Evolutionary conservation across 2,888 invertebrate genomes (phyloP).

Genomic region (Standfussiana lucernea): DNA sequence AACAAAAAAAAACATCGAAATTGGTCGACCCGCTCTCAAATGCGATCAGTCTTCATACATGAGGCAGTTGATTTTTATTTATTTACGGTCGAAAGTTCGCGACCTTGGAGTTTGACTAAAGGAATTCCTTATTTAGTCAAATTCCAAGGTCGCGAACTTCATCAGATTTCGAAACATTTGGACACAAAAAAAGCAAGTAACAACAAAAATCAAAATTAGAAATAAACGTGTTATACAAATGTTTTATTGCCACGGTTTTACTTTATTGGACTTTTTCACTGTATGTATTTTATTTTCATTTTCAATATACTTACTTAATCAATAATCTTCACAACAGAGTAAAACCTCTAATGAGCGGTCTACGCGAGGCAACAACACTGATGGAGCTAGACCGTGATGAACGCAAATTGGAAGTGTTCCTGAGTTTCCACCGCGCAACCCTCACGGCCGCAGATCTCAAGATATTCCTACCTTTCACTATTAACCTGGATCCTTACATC

Average conservation of each 20-base stretch:
- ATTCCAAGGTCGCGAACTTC: no score
- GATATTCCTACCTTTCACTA: slow-evolving; percentile 99
- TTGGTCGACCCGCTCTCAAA: not conserved
- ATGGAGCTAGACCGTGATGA: slow-evolving; percentile 98
- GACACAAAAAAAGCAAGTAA: not conserved
- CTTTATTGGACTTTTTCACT: not conserved
- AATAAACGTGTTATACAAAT: not conserved
- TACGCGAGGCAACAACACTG: slow-evolving; percentile 96
- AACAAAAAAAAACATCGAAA: not conserved
- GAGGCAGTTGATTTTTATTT: not conserved
- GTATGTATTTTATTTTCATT: not conserved
- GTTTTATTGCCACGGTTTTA: not conserved
- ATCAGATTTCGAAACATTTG: not conserved
- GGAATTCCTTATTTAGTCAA: no score
- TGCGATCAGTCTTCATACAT: not conserved
- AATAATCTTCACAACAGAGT: slow-evolving; percentile 89
- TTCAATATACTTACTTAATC: not conserved
- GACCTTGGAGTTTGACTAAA: not conserved
- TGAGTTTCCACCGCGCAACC: slow-evolving; percentile 96
- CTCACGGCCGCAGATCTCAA: slow-evolving; percentile 96
- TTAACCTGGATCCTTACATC: slow-evolving; percentile 99
- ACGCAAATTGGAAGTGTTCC: slow-evolving; percentile 97
- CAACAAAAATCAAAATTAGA: not conserved
- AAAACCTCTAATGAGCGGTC: slow-evolving; percentile 94
- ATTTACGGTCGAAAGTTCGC: not conserved